Base-by-base conservation (phyloP, 2,113 vertebrate genomes). In the Patagioenas fasciata region DNA sequence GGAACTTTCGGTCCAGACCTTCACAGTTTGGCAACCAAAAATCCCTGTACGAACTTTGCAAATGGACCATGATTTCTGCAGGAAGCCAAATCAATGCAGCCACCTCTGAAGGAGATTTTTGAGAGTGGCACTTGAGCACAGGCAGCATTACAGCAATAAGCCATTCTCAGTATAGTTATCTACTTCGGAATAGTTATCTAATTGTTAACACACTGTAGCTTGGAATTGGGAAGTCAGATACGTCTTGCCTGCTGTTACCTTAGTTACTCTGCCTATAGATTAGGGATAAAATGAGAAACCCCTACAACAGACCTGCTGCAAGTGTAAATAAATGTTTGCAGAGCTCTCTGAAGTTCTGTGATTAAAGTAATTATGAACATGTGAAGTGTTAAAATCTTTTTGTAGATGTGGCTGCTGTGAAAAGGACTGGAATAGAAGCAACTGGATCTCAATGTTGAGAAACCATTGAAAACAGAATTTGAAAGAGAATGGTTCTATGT, bases 181-280 rank as follows among this genome's bases (percentile, higher is more conserved):
- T n/a, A n/a, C n/a, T n/a, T n/a, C n/a, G n/a, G 75, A 83, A 89
- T 73, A 93, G 93, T 93, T 74, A 93, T 73, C 92, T 92, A 91
- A 89, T 91, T 93, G 72, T 90, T 90, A 95, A 75, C 91, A 91
- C 77, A 61, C 69, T 95, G 40, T 93, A 97, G 93, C 93, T 92
- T 95, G 88, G 85, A 84, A 96, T 80, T 93, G 93, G 90, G 96
- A 96, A 96, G 95, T 91, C 91, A 91, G 91, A 94, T 65, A 77
- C 80, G 82, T 96, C 89, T 87, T 91, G 85, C 91, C 83, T 95
- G 78, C 88, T 91, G 78, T 96, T 96, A 94, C 91, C 92, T 95
- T 89, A 95, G 93, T 94, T 97, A 94, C 93, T 89, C 88, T 89
- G 50, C 74, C 79, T 95, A 28, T 48, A 65, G 34, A 15, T 10